phyloP scores from a whole-genome alignment of 2,888 invertebrate genomes.

The Acanthacorydalis orientalis region DNA sequence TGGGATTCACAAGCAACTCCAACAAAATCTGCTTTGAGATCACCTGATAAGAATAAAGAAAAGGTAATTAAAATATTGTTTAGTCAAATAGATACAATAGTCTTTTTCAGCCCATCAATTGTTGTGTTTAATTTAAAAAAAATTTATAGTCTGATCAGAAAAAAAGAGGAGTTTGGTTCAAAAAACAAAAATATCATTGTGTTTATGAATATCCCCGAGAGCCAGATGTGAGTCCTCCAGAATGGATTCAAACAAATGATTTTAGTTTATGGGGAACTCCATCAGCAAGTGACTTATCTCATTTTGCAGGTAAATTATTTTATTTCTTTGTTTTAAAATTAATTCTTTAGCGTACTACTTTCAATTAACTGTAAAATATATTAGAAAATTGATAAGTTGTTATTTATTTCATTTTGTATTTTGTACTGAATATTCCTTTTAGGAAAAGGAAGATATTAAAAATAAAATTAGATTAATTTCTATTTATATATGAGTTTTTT shows the following conservation, averaged over 20 bases:
- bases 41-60: slow-evolving; percentile 32
- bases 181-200: slow-evolving; percentile 68
- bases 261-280: slow-evolving; percentile 25
- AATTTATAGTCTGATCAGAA: slow-evolving; percentile 23
- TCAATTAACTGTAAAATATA: too few species aligned
- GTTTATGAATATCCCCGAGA: slow-evolving; percentile 74
- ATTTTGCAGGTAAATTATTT: slow-evolving; percentile 31
- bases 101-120: background rate
- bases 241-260: slow-evolving; percentile 18
- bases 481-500: too few species aligned
- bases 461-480: too few species aligned
- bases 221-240: slow-evolving; percentile 19
- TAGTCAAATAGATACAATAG: background rate
- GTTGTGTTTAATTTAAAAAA: too few species aligned
- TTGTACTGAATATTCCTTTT: too few species aligned
- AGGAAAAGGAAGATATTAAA: too few species aligned
- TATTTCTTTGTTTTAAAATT: too few species aligned
- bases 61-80: slow-evolving; percentile 6
- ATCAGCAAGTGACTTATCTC: slow-evolving; percentile 31
- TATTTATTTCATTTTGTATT: too few species aligned
- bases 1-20: slow-evolving; percentile 68
- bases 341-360: too few species aligned
- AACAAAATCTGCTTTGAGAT: slow-evolving; percentile 52
- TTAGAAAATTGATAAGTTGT: too few species aligned
- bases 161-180: slow-evolving; percentile 49